Percentiles rank a stretch among this genome's conserved stretches.
phyloP scores from a whole-genome alignment of 2,888 invertebrate genomes.

The Mystacides longicornis region DNA sequence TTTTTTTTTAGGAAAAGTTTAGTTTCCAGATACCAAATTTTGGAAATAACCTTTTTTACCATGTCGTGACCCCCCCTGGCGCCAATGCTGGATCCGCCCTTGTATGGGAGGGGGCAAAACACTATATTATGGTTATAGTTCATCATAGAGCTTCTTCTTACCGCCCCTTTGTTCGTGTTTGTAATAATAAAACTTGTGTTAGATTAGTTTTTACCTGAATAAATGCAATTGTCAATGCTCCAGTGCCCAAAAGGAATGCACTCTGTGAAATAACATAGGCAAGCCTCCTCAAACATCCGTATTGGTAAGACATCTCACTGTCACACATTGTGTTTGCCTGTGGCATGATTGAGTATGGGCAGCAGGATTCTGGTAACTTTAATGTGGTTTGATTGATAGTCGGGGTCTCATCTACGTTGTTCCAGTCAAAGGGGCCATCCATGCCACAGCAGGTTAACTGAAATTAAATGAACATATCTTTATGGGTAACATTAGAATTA shows the following conservation, averaged over 20 bases:
- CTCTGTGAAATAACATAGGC: conserved; percentile 59
- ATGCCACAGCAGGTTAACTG: conserved; percentile 66
- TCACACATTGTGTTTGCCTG: background rate
- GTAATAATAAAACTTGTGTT: background rate
- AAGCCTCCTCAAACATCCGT: conserved; percentile 57
- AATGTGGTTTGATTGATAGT: conserved; percentile 4
- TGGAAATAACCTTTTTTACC: too few relatives aligned
- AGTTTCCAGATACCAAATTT: too few relatives aligned
- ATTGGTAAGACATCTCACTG: conserved; percentile 35
- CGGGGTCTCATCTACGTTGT: background rate
- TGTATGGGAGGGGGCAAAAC: too few relatives aligned
- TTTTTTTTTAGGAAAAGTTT: too few relatives aligned
- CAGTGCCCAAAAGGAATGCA: conserved; percentile 63
- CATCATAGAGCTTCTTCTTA: too few relatives aligned
- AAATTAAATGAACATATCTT: conserved; percentile 26
- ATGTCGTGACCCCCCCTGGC: too few relatives aligned
- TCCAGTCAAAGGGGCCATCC: conserved; percentile 56
- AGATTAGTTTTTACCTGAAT: conserved; percentile 57
- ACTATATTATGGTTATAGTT: too few relatives aligned
- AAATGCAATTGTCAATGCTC: conserved; percentile 70
- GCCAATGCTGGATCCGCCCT: too few relatives aligned
- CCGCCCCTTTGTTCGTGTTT: too few relatives aligned
- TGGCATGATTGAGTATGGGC: conserved; percentile 32
- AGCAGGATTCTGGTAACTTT: conserved; percentile 52
- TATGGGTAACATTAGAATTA: too few relatives aligned